A percentile compares a stretch with the other conserved stretches of the same genome.
These are phyloP conservation scores for Mobula hypostoma DNA, from an alignment of 2,113 vertebrate genomes.

Conservation along the genomic window DNA sequence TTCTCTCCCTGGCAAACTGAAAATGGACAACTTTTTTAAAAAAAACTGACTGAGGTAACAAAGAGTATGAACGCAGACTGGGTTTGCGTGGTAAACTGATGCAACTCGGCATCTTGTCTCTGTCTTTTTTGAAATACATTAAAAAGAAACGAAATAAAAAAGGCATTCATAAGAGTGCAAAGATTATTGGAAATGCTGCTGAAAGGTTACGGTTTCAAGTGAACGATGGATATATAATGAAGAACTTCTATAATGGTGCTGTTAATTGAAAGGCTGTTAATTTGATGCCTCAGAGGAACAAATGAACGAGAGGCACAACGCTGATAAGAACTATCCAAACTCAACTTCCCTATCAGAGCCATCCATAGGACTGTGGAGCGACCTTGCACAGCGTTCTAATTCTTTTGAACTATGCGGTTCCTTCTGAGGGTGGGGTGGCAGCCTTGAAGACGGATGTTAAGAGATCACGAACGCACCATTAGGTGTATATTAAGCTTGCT, in stretches of 20 bases:
- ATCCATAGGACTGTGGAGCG: constrained; percentile 8
- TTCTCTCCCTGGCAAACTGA: constrained; percentile 46
- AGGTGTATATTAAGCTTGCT: constrained; percentile 37
- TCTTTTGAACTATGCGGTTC: background rate
- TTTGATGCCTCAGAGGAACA: background rate
- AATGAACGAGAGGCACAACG: background rate
- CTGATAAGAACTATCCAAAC: background rate
- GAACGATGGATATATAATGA: constrained; percentile 25
- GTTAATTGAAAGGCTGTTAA: background rate
- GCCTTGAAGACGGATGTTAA: constrained; percentile 9
- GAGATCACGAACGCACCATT: background rate
- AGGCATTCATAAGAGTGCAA: background rate
- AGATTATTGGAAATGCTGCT: constrained; percentile 26
- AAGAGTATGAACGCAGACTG: background rate
- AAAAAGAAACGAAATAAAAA: background rate
- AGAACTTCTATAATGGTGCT: constrained; percentile 36
- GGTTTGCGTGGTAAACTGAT: background rate
- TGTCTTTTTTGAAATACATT: background rate
- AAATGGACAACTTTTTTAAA: background rate
- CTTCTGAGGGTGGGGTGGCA: background rate
- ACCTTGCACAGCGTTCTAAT: constrained; percentile 23
- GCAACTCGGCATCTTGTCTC: background rate
- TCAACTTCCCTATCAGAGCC: background rate
- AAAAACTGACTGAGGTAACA: background rate
- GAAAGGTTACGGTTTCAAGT: constrained; percentile 1